phyloP scores from a whole-genome alignment of 2,113 vertebrate species.

The Microtus montanus region DNA sequence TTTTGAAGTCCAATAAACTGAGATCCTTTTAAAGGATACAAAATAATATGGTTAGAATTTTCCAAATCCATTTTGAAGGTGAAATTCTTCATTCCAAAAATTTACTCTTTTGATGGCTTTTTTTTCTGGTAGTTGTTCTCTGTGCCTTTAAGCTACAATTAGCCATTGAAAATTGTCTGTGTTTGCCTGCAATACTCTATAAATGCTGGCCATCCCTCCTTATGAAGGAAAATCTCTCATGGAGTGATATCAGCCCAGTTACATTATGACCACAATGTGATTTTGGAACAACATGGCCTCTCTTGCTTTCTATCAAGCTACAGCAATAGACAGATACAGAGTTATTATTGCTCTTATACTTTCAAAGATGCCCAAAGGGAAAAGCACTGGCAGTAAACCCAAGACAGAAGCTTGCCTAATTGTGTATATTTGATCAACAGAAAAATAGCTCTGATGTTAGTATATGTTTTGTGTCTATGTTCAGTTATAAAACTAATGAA shows the following conservation, averaged over 20 bases:
- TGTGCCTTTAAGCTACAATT: conserved; percentile 69
- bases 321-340: not conserved
- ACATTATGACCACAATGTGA: conserved; percentile 69
- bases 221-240: conserved; percentile 64
- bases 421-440: conserved; percentile 38
- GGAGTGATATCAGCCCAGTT: conserved; percentile 62
- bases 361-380: conserved; percentile 14
- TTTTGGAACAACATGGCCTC: conserved; percentile 36
- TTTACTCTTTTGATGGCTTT: conserved; percentile 56
- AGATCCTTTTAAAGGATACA: conserved; percentile 70
- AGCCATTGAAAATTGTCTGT: conserved; percentile 72
- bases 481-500: conserved; percentile 59
- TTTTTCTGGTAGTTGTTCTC: conserved; percentile 42
- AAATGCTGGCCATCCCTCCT: conserved; percentile 40
- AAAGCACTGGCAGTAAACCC: not conserved
- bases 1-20: conserved; percentile 55
- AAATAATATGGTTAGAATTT: conserved; percentile 52
- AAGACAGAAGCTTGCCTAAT: conserved; percentile 41
- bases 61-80: conserved; percentile 69
- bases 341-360: not conserved
- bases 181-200: conserved; percentile 54
- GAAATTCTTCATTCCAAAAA: conserved; percentile 48
- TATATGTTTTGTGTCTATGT: conserved; percentile 43
- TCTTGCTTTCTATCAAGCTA: not conserved
- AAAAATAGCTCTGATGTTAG: conserved; percentile 63